Conservation (phyloP, 2,797 vertebrate species). For the Bufotes viridis region DNA sequence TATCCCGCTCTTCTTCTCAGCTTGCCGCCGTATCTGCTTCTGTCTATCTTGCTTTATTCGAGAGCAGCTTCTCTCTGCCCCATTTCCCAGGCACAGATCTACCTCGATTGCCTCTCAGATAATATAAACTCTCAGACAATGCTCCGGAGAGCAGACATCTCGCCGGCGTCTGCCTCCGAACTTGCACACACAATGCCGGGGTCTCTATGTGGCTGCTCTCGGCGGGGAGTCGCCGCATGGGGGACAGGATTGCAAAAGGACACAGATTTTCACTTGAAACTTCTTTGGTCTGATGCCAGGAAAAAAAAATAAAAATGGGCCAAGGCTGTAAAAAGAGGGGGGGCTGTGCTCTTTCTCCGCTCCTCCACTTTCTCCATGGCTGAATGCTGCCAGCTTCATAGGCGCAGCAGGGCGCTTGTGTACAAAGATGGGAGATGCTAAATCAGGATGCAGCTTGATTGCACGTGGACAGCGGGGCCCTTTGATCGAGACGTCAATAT, state of each 20-base stretch:
- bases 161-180: constrained; percentile 46
- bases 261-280: not conserved
- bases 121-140: constrained; percentile 58
- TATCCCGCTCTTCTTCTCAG: not conserved
- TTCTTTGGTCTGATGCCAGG: constrained; percentile 28
- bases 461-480: not conserved
- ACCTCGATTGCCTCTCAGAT: constrained; percentile 45
- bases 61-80: constrained; percentile 43
- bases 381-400: not conserved
- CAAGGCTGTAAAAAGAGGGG: not conserved
- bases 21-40: constrained; percentile 5
- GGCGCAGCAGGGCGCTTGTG: constrained; percentile 7
- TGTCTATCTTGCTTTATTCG: constrained; percentile 24
- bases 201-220: constrained; percentile 29
- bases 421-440: not conserved
- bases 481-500: constrained; percentile 28
- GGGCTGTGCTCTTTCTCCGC: not conserved
- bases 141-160: constrained; percentile 41
- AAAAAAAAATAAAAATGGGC: not conserved
- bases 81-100: constrained; percentile 47
- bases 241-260: not conserved
- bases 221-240: constrained; percentile 22
- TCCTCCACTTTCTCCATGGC: not conserved
- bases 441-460: not conserved
- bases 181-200: constrained; percentile 37